Conservation (phyloP, 1,140 invertebrate genomes). For the Aphelinus atriplicis region DNA sequence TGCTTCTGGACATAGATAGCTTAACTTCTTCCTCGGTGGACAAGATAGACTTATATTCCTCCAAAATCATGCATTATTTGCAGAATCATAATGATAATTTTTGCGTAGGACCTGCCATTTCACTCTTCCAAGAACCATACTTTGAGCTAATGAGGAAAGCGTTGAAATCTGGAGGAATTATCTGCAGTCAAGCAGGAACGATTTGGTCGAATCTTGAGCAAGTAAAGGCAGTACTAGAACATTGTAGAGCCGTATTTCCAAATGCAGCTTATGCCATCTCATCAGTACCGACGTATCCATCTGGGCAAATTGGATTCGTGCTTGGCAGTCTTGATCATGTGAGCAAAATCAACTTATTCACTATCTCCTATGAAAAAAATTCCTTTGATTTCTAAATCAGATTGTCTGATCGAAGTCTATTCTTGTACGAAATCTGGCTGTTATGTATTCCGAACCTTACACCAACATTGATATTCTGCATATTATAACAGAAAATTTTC, state of each 20-base stretch:
- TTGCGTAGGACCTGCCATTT: constrained; percentile 73
- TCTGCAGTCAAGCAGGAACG: constrained; percentile 94
- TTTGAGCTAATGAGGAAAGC: constrained; percentile 88
- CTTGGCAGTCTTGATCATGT: constrained; percentile 71
- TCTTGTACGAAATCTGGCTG: too few relatives aligned
- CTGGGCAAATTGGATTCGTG: constrained; percentile 94
- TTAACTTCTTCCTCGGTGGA: too few relatives aligned
- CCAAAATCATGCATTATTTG: too few relatives aligned
- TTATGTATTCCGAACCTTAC: too few relatives aligned
- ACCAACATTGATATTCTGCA: too few relatives aligned
- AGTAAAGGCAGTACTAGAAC: constrained; percentile 78
- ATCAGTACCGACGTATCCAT: constrained; percentile 94
- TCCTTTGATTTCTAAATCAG: too few relatives aligned
- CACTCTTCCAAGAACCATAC: constrained; percentile 84
- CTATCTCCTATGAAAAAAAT: too few relatives aligned
- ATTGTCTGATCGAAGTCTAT: too few relatives aligned
- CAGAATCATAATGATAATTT: not conserved
- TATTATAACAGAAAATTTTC: too few relatives aligned
- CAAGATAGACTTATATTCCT: too few relatives aligned
- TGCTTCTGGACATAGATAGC: too few relatives aligned
- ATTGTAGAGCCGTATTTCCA: constrained; percentile 82
- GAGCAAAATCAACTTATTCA: constrained; percentile 29
- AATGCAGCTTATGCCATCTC: constrained; percentile 81
- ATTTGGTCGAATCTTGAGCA: constrained; percentile 88
- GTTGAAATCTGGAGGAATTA: constrained; percentile 84